Evolutionary conservation across 2,113 vertebrate genomes (phyloP), one percentile per base, ranked within the genome.

Genomic region (Origma solitaria): DNA sequence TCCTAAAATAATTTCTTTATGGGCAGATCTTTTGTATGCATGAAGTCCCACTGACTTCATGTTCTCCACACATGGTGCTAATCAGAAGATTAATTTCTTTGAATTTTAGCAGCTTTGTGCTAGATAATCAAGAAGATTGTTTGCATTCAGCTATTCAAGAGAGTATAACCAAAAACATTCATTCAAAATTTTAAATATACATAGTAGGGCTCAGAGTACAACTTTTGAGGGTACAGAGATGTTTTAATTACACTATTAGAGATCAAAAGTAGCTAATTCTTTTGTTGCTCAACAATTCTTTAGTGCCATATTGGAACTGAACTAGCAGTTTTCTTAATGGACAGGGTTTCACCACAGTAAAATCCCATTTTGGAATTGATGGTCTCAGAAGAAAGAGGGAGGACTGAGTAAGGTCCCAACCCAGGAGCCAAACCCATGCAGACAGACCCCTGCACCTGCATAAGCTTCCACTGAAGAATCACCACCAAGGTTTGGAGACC

Each of bases 401-500:
- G 60, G 76, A 88, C 64, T 75, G 76, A 92, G 23, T 79, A 78
- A 84, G 64, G 69, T 92, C 86, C 69, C 1, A 0, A 78, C 72
- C 31, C 13, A 1, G 76, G n/a, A 93, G 49, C 51, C 80, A 94
- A 86, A 78, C 86, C 65, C 90, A 90, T 96, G 93, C 94, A 88
- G 90, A 93, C 72, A 92, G 86, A 92, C 7, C 51, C 64, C 60
- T 68, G 35, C 71, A 56, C 24, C 68, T 81, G 56, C 85, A 40
- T 28, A 71, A 79, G 82, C 76, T 68, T 86, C 95, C 90, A 35
- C 80, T 96, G 93, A 96, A 66, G 88, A 92, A 93, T 83, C 95
- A 68, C 77, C 92, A 92, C 76, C 95, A 97, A 96, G 93, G 94
- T 97, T 93, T 96, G 94, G 90, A 93, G 61, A 93, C 40, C 37